phyloP scores from a whole-genome alignment of 2,113 vertebrate genomes.

The Cricetomys ansorgei region DNA sequence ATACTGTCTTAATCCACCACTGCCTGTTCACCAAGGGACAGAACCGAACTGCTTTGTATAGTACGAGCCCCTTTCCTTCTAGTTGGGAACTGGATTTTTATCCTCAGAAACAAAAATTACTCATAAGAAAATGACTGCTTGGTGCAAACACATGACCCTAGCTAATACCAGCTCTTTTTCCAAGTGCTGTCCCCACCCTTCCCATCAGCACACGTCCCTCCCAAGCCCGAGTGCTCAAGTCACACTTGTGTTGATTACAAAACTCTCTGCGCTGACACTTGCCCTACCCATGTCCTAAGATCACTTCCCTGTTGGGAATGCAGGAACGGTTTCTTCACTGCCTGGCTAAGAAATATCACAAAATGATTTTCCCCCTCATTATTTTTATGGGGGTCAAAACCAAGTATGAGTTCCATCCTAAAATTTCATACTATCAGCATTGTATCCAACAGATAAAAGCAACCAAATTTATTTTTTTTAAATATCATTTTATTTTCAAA shows the following conservation, averaged over 20 bases:
- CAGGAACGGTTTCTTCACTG: slow-evolving; percentile 5
- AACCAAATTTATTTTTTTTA: not conserved
- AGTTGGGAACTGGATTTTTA: slow-evolving; percentile 47
- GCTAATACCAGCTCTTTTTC: slow-evolving; percentile 36
- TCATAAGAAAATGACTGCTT: slow-evolving; percentile 38
- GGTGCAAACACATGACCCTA: slow-evolving; percentile 11
- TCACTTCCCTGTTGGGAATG: slow-evolving; percentile 7
- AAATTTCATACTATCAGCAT: not conserved
- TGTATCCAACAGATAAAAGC: not conserved
- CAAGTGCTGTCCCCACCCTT: slow-evolving; percentile 13
- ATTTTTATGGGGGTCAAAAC: slow-evolving; percentile 23
- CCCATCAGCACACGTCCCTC: not conserved
- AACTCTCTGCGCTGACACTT: slow-evolving; percentile 26
- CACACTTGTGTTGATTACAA: slow-evolving; percentile 30
- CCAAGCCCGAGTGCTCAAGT: not conserved
- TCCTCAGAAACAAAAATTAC: slow-evolving; percentile 45
- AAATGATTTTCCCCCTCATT: not conserved
- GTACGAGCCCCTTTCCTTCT: not conserved
- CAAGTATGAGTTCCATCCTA: not conserved
- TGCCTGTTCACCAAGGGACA: not conserved
- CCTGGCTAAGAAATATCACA: not conserved
- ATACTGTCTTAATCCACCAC: not conserved
- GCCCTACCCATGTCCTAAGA: slow-evolving; percentile 30
- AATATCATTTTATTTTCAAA: slow-evolving; percentile 32
- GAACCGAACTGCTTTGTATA: not conserved